Evolutionary conservation across 1,140 invertebrate genomes (phyloP).

Genomic region (Drosophila sproati): DNA sequence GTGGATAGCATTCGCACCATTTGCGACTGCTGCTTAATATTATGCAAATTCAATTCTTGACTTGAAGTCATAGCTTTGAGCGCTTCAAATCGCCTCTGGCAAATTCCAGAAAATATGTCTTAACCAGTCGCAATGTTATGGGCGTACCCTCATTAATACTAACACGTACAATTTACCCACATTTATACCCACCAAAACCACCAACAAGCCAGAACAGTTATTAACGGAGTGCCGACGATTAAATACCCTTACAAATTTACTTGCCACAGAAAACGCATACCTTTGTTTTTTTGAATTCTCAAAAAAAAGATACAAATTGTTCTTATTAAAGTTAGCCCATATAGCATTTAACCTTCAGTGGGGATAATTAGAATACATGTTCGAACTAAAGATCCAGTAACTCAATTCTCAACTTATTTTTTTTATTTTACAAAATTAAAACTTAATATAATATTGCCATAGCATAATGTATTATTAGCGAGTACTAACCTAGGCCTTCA

Average conservation of each 20-base stretch:
- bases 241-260: neutral
- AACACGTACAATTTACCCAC: constrained; percentile 11
- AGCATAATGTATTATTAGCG: no score
- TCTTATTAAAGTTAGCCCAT: no score
- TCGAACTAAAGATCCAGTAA: no score
- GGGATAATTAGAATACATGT: no score
- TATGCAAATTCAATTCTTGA: constrained; percentile 61
- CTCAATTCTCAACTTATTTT: no score
- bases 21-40: constrained; percentile 10
- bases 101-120: constrained; percentile 66
- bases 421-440: no score
- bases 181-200: constrained; percentile 4
- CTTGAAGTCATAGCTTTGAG: constrained; percentile 15
- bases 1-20: constrained; percentile 31
- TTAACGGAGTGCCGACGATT: neutral
- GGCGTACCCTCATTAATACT: constrained; percentile 45
- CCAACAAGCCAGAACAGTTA: constrained; percentile 5
- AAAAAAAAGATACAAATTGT: no score
- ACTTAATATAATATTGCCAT: no score
- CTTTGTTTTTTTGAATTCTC: no score
- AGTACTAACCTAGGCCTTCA: no score
- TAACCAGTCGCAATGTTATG: constrained; percentile 13
- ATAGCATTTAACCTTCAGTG: no score
- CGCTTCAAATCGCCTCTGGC: constrained; percentile 29
- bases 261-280: neutral